Evolutionary conservation across 2,113 vertebrate genomes (phyloP), one percentile per base, ranked within the genome.

Genomic region (Caranx ignobilis): DNA sequence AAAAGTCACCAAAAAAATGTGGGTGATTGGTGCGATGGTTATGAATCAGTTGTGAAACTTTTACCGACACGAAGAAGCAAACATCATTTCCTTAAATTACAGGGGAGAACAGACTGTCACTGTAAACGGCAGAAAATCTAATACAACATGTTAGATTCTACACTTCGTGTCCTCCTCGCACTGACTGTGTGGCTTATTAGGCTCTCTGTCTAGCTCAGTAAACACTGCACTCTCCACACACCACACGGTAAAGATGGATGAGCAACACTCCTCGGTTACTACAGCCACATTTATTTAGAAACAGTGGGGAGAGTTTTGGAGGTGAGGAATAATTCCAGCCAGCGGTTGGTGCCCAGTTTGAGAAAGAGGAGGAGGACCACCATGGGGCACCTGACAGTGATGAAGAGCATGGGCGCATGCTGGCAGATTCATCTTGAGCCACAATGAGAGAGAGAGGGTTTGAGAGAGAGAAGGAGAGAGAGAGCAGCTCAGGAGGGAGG

Each of bases 221-320:
- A 91, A 82, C 90, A 87, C 76, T 67, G 76, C 86, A 78, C 89
- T 83, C 83, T 63, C 81, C 61, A 74, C 85, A 81, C 83, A 79
- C 70, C 50, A 48, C 88, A 64, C 48, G 18, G 88, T 82, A 91
- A 96, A 96, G 96, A 96, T 95, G 94, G 96, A 98, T 96, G 95
- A 94, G 93, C 87, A 94, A 91, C 95, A 94, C 91, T 93, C 92
- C 93, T 91, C 85, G 93, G 93, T 94, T 94, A 90, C 93, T 94
- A 93, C 95, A 96, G 94, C 91, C 94, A 88, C 94, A 95, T 97
- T 97, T 97, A 97, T 97, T 97, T 96, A 95, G 96, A 96, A 95
- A 94, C 95, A 93, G 95, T 94, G 94, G 94, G 95, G 96, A 88
- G 92, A 89, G 89, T 91, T 92, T 95, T 96, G 90, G 93, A 95